Evolutionary conservation across 2,888 invertebrate genomes (phyloP), one percentile per base, ranked within the genome.

Genomic region (Julus scanicus): DNA sequence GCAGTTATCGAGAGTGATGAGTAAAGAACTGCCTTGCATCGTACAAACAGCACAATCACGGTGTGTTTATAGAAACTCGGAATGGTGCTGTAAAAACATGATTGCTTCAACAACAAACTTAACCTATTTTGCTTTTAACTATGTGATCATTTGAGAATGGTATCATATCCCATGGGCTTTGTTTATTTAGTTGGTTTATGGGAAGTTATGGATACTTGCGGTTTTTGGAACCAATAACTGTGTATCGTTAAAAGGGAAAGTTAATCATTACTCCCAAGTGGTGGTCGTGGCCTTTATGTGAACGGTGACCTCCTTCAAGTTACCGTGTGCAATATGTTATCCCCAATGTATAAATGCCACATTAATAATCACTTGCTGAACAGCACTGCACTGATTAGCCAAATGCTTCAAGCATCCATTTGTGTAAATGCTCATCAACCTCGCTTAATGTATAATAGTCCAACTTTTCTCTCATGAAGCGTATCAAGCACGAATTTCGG

Each of bases 301-400:
- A 71, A 29, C 29, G 29, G 29, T 71, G 71, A 71, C 71, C 71
- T 71, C 71, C 71, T 71, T 71, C 4, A 71, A 71, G 71, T 71
- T 71, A 29, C 29, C 29, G 29, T 11, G 9, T 29, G 29, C 71
- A 71, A 71, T 71, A 71, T 11, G 71, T 71, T 71, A 71, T 71
- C 71, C 71, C 71, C 71, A 29, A 71, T 11, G 71, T 71, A 71
- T 71, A 71, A 29, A 71, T 71, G 71, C 71, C 71, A 71, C 71
- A 71, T 71, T 71, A 71, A 71, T 71, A 71, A 71, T 71, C 71
- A 71, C 71, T 71, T 71, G 71, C 71, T 71, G 71, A 71, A 29
- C 71, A 29, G 71, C 71, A 29, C 71, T 71, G 71, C 71, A 71
- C 71, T 71, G 71, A 71, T 71, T 71, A 71, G 71, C 29, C 29